Percentiles rank a stretch among this genome's conserved stretches.
These are phyloP conservation scores for Eubasilissa regina DNA, from an alignment of 1,140 invertebrate species.

Conservation along the genomic window DNA sequence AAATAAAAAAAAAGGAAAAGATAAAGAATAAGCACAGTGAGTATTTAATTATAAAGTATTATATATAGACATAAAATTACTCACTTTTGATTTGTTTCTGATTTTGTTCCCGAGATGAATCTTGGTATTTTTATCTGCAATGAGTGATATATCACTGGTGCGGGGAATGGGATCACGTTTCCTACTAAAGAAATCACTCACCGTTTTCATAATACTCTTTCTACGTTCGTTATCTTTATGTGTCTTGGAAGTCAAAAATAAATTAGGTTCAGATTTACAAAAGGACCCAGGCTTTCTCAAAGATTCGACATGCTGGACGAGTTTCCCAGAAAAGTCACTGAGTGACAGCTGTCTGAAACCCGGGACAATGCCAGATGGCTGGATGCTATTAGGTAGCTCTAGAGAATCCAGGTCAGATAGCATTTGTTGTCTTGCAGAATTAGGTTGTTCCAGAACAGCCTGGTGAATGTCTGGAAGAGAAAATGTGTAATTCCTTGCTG, in stretches of 20 bases:
- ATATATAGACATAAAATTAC: no score
- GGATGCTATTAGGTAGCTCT: slow-evolving; percentile 51
- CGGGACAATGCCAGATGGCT: slow-evolving; percentile 62
- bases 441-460: slow-evolving; percentile 62
- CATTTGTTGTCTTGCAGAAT: slow-evolving; percentile 62
- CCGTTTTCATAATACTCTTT: slow-evolving; percentile 88
- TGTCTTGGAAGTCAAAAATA: slow-evolving; percentile 68
- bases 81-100: slow-evolving; percentile 52
- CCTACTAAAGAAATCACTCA: slow-evolving; percentile 83
- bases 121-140: slow-evolving; percentile 50
- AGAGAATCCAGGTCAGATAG: slow-evolving; percentile 55
- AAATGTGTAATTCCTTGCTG: slow-evolving; percentile 56
- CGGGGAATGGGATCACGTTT: slow-evolving; percentile 58
- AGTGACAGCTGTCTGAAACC: slow-evolving; percentile 62
- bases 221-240: slow-evolving; percentile 78
- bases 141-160: slow-evolving; percentile 16
- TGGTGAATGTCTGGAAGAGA: slow-evolving; percentile 63
- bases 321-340: slow-evolving; percentile 59
- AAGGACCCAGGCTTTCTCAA: slow-evolving; percentile 61
- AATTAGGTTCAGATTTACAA: slow-evolving; percentile 76
- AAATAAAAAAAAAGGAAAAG: no score
- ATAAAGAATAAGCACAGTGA: no score
- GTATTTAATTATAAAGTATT: no score
- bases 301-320: slow-evolving; percentile 56
- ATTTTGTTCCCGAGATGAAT: slow-evolving; percentile 39